Percentiles rank a stretch among this genome's conserved stretches.
These are phyloP conservation scores for Falco columbarius DNA, from an alignment of 2,797 vertebrate species.

Conservation along the genomic window DNA sequence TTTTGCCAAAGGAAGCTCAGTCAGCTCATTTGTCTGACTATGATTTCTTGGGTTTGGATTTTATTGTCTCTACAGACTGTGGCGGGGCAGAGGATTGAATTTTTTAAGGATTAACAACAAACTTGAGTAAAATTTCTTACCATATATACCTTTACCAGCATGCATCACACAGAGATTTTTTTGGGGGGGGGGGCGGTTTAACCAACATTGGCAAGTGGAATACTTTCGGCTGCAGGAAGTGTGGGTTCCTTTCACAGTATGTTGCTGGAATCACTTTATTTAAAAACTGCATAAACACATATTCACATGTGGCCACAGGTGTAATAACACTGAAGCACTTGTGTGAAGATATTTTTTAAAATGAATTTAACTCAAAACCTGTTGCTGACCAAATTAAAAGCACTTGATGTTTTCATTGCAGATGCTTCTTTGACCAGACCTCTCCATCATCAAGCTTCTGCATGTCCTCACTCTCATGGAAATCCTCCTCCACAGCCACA, in stretches of 20 bases:
- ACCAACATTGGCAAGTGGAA: not conserved
- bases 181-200: not conserved
- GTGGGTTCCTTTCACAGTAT: not conserved
- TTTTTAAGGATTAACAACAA: not conserved
- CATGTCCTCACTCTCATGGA: conserved; percentile 93
- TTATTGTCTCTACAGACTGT: not conserved
- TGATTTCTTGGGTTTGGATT: not conserved
- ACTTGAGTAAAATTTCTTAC: not conserved
- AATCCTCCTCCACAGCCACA: conserved; percentile 91
- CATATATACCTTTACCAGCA: not conserved
- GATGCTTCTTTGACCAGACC: conserved; percentile 93
- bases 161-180: not conserved
- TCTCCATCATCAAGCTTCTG: conserved; percentile 92
- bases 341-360: not conserved
- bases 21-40: not conserved
- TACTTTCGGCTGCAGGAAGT: not conserved
- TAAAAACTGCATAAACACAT: not conserved
- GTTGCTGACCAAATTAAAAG: not conserved
- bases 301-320: not conserved
- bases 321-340: not conserved
- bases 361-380: not conserved
- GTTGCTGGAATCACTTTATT: not conserved
- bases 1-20: not conserved
- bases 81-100: not conserved
- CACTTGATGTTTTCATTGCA: conserved; percentile 69